Evolutionary conservation across 2,888 invertebrate genomes (phyloP), one percentile per base, ranked within the genome.

Genomic region (Lordiphosa fenestrarum): DNA sequence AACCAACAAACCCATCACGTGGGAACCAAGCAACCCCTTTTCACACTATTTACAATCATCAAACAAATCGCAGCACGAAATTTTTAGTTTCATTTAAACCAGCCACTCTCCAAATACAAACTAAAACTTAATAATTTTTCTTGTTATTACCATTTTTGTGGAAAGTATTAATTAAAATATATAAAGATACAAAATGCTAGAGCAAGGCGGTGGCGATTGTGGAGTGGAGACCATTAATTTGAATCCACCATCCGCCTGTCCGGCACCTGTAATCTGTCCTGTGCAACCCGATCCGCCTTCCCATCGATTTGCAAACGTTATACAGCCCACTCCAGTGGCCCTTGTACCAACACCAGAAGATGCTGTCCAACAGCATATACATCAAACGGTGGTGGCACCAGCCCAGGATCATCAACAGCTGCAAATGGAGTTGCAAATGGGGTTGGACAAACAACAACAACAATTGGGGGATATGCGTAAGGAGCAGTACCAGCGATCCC

Each of bases 181-280:
- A 44, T 44, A 33, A 6, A 44, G 44, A 15, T 33, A 10, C 10
- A 15, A 15, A 15, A 15, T 23, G 7, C 30, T 10, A 12, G 23
- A 39, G 13, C 19, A 15, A 30, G 37, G 19, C 3, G 58, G 46
- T 4, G 66, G 56, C 0, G 75, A 80, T 2, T 76, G 76, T 10
- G 37, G 5, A 4, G 19, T 35, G 4, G 48, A 10, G 4, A 10
- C 53, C 7, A 77, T 81, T 0, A 71, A 84, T 6, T 23, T 82
- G 12, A 61, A 70, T 19, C 74, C 82, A 1, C 73, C 60, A 0
- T 52, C 71, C 0, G 62, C 58, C 1, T 76, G 76, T 33, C 76
- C 76, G 3, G 84, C 82, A 4, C 84, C 84, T 0, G 4, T 71
- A 10, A 59, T 76, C 0, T 76, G 76, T 35, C 71, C 84, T 0